Percentiles rank a stretch among this genome's conserved stretches.
phyloP scores from a whole-genome alignment of 1,140 invertebrate genomes.

The Drosophila mauritiana region DNA sequence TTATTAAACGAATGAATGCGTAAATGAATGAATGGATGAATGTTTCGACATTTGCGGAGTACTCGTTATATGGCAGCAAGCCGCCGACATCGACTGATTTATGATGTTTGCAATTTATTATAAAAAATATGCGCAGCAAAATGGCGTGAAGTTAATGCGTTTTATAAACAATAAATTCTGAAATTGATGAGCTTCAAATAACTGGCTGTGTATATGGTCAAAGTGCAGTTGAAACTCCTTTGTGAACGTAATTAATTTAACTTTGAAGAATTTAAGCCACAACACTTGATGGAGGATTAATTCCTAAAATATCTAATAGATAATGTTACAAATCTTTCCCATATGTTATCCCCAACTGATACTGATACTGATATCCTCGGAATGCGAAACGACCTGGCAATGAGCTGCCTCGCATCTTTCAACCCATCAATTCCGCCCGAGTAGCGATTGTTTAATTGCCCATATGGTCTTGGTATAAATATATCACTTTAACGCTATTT shows the following conservation, averaged over 20 bases:
- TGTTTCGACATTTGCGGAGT: conserved; percentile 16
- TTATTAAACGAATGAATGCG: conserved; percentile 75
- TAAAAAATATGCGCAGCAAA: conserved; percentile 43
- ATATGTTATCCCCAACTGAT: conserved; percentile 8
- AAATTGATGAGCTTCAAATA: conserved; percentile 22
- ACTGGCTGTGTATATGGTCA: not conserved
- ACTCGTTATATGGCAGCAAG: conserved; percentile 29
- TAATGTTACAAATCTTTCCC: not conserved
- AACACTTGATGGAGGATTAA: too few species aligned
- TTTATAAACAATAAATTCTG: conserved; percentile 46
- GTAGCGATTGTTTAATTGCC: conserved; percentile 60
- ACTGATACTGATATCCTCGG: conserved; percentile 23
- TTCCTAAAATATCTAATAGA: too few species aligned
- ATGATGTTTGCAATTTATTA: conserved; percentile 76
- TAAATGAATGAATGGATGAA: conserved; percentile 36
- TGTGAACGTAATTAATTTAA: too few species aligned
- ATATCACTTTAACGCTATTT: conserved; percentile 45
- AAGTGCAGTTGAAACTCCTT: too few species aligned
- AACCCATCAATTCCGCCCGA: conserved; percentile 29
- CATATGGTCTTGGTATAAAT: conserved; percentile 62
- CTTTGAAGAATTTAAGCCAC: too few species aligned
- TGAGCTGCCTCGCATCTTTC: conserved; percentile 13
- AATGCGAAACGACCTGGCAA: conserved; percentile 30
- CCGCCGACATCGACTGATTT: conserved; percentile 63
- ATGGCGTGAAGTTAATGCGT: conserved; percentile 40